phyloP scores from a whole-genome alignment of 2,797 vertebrate species.

The Geotrypetes seraphini region DNA sequence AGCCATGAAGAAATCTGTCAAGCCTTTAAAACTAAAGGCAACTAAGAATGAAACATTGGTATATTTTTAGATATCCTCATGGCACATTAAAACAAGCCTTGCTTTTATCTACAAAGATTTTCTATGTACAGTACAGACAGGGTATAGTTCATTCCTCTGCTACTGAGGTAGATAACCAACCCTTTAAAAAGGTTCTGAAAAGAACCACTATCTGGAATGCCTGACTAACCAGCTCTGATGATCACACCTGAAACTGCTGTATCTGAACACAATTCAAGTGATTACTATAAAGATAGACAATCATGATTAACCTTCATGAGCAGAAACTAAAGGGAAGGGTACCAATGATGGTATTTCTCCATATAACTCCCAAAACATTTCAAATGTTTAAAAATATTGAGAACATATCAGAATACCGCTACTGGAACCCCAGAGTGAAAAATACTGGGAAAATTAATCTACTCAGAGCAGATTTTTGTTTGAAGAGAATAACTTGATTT shows the following conservation, averaged over 20 bases:
- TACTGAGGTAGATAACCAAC: slow-evolving; percentile 99
- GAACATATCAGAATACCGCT: slow-evolving; percentile 56
- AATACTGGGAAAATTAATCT: slow-evolving; percentile 55
- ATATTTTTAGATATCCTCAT: slow-evolving; percentile 87
- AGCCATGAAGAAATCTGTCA: slow-evolving; percentile 92
- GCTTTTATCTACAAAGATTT: slow-evolving; percentile 99
- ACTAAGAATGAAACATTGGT: slow-evolving; percentile 97
- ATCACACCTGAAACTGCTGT: slow-evolving; percentile 98
- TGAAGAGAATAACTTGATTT: slow-evolving; percentile 61
- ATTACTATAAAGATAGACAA: slow-evolving; percentile 66
- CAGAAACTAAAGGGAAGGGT: slow-evolving; percentile 64
- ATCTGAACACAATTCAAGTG: slow-evolving; percentile 72
- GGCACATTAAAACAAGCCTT: slow-evolving; percentile 99
- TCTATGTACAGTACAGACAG: slow-evolving; percentile 99
- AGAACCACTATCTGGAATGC: slow-evolving; percentile 99
- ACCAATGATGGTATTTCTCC: slow-evolving; percentile 58
- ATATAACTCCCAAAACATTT: slow-evolving; percentile 57
- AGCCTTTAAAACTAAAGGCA: slow-evolving; percentile 96
- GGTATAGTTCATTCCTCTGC: slow-evolving; percentile 99
- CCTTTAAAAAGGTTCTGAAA: slow-evolving; percentile 99
- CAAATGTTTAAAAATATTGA: slow-evolving; percentile 38
- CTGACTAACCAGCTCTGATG: slow-evolving; percentile 99
- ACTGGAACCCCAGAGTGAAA: slow-evolving; percentile 59
- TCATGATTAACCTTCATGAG: slow-evolving; percentile 73
- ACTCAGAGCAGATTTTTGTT: slow-evolving; percentile 60